These are phyloP conservation scores for Diaprepes abbreviatus DNA, from an alignment of 2,888 invertebrate genomes.

Conservation along the genomic window DNA sequence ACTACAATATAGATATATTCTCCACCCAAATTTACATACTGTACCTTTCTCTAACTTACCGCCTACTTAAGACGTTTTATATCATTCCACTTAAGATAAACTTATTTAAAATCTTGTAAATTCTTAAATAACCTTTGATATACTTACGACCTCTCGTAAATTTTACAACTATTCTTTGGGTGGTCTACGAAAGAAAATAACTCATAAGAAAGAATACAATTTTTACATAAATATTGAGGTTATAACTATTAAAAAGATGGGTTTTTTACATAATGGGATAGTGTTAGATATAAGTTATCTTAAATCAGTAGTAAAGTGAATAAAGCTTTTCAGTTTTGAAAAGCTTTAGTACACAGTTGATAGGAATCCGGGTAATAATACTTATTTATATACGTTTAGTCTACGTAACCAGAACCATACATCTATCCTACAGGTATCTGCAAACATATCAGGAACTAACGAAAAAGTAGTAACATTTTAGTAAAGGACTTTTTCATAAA, in stretches of 20 bases:
- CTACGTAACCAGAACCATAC: too few species aligned
- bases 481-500: too few species aligned
- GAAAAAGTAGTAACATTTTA: too few species aligned
- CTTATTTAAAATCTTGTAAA: constrained; percentile 47
- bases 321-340: too few species aligned
- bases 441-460: too few species aligned
- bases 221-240: constrained; percentile 4
- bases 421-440: too few species aligned
- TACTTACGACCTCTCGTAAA: constrained; percentile 44
- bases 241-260: background rate
- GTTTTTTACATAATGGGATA: background rate
- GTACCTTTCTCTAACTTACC: constrained; percentile 31
- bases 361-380: too few species aligned
- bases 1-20: constrained; percentile 42
- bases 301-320: background rate
- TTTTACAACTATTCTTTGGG: constrained; percentile 40
- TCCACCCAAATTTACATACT: constrained; percentile 40
- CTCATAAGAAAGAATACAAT: background rate
- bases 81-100: constrained; percentile 39
- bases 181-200: constrained; percentile 32
- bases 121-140: constrained; percentile 40
- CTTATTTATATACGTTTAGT: too few species aligned
- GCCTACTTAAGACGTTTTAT: constrained; percentile 40
- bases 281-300: background rate
- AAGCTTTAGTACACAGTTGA: too few species aligned